phyloP scores from a whole-genome alignment of 2,888 invertebrate genomes.

The Anthophora plumipes region DNA sequence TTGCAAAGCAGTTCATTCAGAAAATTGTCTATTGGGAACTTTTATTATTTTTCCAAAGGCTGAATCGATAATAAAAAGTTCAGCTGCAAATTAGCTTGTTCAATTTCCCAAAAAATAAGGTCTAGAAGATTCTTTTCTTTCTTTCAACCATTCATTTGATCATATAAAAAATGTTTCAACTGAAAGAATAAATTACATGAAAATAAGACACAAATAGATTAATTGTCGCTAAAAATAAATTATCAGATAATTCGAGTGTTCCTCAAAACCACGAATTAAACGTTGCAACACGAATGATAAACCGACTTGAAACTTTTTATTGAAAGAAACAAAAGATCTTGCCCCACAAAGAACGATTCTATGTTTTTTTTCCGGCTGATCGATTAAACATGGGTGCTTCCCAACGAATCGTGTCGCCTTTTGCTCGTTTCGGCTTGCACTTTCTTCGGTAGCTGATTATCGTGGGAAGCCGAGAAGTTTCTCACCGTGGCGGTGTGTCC shows the following conservation, averaged over 20 bases:
- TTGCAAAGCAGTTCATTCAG: too few species aligned
- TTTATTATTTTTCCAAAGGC: too few species aligned
- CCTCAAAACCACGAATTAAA: neutral
- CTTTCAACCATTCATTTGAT: too few species aligned
- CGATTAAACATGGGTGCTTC: constrained; percentile 37
- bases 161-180: too few species aligned
- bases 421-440: constrained; percentile 38
- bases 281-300: neutral
- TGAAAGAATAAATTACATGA: too few species aligned
- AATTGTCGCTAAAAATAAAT: neutral
- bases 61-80: too few species aligned
- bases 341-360: neutral
- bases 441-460: constrained; percentile 60
- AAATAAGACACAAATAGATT: neutral
- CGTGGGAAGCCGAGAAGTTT: constrained; percentile 56
- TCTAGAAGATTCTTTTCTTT: too few species aligned
- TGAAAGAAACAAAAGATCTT: neutral
- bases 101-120: too few species aligned
- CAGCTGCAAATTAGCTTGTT: too few species aligned
- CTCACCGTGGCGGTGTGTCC: constrained; percentile 24
- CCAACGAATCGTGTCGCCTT: constrained; percentile 22
- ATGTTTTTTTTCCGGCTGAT: constrained; percentile 39
- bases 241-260: too few species aligned
- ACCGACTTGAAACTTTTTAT: neutral
- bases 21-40: too few species aligned